Evolutionary conservation across 2,888 invertebrate species (phyloP).

Genomic region (Cordilura impudica): DNA sequence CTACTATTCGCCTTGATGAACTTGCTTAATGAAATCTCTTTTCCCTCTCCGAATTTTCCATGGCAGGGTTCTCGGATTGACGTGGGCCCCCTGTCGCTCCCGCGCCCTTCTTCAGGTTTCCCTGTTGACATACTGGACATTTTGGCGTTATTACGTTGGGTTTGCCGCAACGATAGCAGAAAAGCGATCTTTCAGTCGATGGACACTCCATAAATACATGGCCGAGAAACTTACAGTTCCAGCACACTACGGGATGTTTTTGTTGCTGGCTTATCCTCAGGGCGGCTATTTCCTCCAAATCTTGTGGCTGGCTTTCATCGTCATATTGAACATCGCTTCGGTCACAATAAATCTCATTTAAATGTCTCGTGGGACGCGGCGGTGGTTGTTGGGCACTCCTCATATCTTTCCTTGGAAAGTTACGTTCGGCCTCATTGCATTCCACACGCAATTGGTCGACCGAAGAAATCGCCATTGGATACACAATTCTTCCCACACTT

Average conservation of each 20-base stretch:
- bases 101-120: neutral
- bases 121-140: neutral
- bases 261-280: neutral
- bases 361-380: neutral
- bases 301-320: neutral
- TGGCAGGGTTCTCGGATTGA: neutral
- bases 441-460: constrained; percentile 7
- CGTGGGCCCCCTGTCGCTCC: neutral
- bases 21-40: neutral
- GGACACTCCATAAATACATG: neutral
- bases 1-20: neutral
- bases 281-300: neutral
- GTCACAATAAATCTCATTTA: neutral
- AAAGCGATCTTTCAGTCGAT: neutral
- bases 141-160: neutral
- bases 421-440: constrained; percentile 1
- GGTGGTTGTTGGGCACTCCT: too few relatives aligned
- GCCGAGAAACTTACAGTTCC: neutral
- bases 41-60: neutral
- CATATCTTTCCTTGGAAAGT: neutral
- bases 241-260: neutral
- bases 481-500: too few relatives aligned
- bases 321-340: neutral
- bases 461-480: neutral
- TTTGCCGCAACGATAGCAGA: neutral